Percentiles rank a stretch among this genome's conserved stretches.
These are phyloP conservation scores for Alligator mississippiensis DNA, from an alignment of 2,113 vertebrate species.

Conservation along the genomic window DNA sequence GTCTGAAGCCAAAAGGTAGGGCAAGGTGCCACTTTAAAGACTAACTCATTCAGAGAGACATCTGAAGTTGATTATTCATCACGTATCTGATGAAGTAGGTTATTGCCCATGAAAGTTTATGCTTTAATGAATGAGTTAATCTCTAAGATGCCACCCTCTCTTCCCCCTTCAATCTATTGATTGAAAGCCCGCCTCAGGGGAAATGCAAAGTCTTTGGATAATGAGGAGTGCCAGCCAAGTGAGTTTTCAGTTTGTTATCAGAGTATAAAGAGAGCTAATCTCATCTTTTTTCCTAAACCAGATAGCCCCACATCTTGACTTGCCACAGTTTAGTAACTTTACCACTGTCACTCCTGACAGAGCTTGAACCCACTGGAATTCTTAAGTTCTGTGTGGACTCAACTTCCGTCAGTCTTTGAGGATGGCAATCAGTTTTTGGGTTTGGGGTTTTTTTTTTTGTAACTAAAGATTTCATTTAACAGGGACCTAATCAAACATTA, in stretches of 20 bases:
- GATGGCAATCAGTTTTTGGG: background rate
- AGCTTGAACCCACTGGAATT: background rate
- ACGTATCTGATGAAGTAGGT: too few relatives aligned
- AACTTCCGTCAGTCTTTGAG: background rate
- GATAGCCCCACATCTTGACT: background rate
- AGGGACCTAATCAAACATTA: background rate
- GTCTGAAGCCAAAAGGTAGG: too few relatives aligned
- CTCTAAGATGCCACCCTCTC: too few relatives aligned
- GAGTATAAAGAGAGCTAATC: background rate
- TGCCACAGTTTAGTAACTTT: background rate
- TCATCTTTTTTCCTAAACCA: background rate
- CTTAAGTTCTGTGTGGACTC: background rate
- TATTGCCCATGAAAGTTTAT: too few relatives aligned
- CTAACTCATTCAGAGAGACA: too few relatives aligned
- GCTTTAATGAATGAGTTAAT: too few relatives aligned
- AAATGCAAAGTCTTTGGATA: background rate
- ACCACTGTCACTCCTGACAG: background rate
- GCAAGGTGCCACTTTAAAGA: too few relatives aligned
- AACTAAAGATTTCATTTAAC: background rate
- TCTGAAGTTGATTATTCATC: too few relatives aligned
- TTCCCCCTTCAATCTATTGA: too few relatives aligned
- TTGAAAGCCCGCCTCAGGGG: background rate
- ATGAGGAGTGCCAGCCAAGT: background rate
- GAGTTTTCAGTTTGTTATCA: background rate
- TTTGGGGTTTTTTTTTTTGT: background rate